These are phyloP conservation scores for Rhabditoides inermis DNA, from an alignment of 2,888 invertebrate species.

Conservation along the genomic window DNA sequence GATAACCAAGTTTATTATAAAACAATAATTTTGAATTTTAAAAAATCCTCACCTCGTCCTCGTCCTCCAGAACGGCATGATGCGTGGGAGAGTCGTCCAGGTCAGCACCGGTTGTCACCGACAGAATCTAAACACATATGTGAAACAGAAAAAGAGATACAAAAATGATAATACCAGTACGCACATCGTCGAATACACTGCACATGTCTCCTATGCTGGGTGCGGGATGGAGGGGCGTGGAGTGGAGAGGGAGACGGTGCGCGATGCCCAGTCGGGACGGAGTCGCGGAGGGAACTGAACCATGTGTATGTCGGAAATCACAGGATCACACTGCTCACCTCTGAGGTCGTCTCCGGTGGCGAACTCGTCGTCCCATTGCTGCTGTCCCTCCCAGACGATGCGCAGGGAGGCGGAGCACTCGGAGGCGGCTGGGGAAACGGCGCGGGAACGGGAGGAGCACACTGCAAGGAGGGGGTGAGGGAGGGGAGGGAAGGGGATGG, in stretches of 20 bases:
- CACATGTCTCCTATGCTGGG: conserved; percentile 28
- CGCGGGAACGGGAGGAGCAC: conserved; percentile 10
- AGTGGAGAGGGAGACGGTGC: too few species aligned
- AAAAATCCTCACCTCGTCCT: conserved; percentile 8
- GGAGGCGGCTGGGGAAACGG: conserved; percentile 15
- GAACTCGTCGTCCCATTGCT: conserved; percentile 35
- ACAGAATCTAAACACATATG: conserved; percentile 14
- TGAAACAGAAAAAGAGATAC: not conserved
- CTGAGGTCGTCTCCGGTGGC: conserved; percentile 24
- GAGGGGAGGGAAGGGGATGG: not conserved
- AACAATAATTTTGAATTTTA: too few species aligned
- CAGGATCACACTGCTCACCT: conserved; percentile 29
- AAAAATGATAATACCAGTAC: not conserved
- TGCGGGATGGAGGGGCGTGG: too few species aligned
- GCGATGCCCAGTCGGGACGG: too few species aligned
- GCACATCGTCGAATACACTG: conserved; percentile 34
- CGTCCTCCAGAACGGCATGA: conserved; percentile 12
- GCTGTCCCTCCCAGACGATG: conserved; percentile 31
- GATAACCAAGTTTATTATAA: too few species aligned
- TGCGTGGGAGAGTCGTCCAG: conserved; percentile 5
- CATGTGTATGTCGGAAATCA: too few species aligned
- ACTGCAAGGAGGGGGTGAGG: conserved; percentile 2
- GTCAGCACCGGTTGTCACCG: conserved; percentile 15
- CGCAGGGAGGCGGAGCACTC: conserved; percentile 26
- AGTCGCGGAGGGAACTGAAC: too few species aligned